These are phyloP conservation scores for Melanargia galathea DNA, from an alignment of 2,888 invertebrate genomes.

Conservation along the genomic window DNA sequence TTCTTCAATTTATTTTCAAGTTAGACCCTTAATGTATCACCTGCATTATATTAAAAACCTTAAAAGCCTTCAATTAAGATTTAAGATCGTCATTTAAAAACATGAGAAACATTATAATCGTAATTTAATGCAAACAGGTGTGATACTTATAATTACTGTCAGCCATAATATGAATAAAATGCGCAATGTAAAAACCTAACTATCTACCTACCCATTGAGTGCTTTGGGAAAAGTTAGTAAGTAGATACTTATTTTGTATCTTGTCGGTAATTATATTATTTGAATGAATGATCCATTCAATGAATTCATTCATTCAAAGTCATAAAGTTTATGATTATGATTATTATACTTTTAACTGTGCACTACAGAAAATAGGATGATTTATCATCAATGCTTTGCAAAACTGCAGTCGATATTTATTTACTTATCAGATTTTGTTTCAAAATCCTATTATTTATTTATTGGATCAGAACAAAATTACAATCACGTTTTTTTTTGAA, in stretches of 20 bases:
- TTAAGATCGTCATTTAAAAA: background rate
- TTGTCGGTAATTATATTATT: background rate
- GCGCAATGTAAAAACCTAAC: conserved; percentile 12
- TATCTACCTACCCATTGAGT: background rate
- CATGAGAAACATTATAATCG: conserved; percentile 5
- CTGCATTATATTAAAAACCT: conserved; percentile 22
- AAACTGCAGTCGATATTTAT: background rate
- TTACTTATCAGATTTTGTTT: background rate
- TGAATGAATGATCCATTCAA: no score
- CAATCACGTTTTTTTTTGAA: background rate
- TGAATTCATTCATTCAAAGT: no score
- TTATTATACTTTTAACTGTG: no score
- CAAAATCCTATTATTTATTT: background rate
- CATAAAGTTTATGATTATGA: no score
- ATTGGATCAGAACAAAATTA: background rate
- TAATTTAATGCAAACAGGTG: conserved; percentile 1
- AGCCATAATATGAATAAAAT: conserved; percentile 13
- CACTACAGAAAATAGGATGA: no score
- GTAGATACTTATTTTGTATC: background rate
- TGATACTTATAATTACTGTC: conserved; percentile 1
- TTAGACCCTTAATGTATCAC: no score
- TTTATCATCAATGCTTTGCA: background rate
- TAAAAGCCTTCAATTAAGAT: conserved; percentile 6
- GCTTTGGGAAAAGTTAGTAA: background rate
- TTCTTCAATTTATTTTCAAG: no score